Evolutionary conservation across 2,113 vertebrate species (phyloP).

Genomic region (Helogale parvula): DNA sequence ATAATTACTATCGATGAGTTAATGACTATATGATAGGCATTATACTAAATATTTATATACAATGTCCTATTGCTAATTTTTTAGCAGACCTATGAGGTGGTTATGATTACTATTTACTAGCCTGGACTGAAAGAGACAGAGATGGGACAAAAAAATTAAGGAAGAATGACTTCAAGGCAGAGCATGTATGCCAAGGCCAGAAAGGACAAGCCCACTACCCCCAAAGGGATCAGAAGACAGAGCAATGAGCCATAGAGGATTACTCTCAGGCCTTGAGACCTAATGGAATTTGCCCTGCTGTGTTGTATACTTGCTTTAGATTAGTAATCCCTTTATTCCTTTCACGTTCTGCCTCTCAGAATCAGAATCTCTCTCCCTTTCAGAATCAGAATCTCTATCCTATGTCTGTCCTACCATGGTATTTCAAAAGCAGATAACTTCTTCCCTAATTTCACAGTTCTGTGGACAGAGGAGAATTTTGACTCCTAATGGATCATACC

Average conservation of each 20-base stretch:
- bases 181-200: background rate
- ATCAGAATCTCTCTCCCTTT: background rate
- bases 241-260: background rate
- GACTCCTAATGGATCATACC: background rate
- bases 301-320: background rate
- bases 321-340: background rate
- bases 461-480: background rate
- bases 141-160: constrained; percentile 5
- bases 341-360: background rate
- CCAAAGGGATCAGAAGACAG: background rate
- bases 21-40: background rate
- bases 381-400: background rate
- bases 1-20: background rate
- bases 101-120: background rate
- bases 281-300: background rate
- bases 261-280: background rate
- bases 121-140: background rate
- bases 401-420: background rate
- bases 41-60: background rate
- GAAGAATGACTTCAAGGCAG: background rate
- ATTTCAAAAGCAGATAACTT: background rate
- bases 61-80: background rate
- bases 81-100: background rate
- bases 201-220: background rate
- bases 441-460: background rate